phyloP scores from a whole-genome alignment of 2,888 invertebrate species.

The Patella depressa region DNA sequence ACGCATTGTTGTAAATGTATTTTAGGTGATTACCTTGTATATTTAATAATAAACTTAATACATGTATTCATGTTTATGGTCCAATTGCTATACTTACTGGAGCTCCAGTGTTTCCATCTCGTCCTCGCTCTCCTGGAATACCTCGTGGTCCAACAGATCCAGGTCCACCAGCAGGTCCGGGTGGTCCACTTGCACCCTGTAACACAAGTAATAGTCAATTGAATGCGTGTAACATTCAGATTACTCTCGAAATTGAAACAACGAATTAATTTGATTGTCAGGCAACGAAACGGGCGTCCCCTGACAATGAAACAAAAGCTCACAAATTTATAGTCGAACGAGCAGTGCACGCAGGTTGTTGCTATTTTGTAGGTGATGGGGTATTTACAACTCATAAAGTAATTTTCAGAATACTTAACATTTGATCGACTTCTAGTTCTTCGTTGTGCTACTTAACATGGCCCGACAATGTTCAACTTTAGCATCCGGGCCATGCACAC shows the following conservation, averaged over 20 bases:
- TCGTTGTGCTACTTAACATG: too few relatives aligned
- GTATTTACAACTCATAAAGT: background rate
- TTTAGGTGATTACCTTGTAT: too few relatives aligned
- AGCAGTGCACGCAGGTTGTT: background rate
- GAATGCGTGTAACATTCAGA: too few relatives aligned
- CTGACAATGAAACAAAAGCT: background rate
- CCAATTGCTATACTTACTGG: constrained; percentile 38
- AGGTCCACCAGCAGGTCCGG: constrained; percentile 41
- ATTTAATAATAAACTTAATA: too few relatives aligned
- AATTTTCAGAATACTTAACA: background rate
- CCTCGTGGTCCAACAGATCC: constrained; percentile 50
- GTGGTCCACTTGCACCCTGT: constrained; percentile 42
- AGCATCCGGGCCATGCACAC: too few relatives aligned
- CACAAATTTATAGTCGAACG: background rate
- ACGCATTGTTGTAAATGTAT: background rate
- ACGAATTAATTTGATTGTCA: too few relatives aligned
- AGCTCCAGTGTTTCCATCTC: constrained; percentile 52
- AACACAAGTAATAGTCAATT: background rate
- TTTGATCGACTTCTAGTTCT: too few relatives aligned
- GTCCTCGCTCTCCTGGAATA: constrained; percentile 54
- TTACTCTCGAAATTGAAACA: too few relatives aligned
- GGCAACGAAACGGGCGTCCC: background rate
- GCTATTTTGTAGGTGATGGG: background rate
- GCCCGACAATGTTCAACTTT: too few relatives aligned
- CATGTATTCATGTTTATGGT: too few relatives aligned